A percentile compares a stretch with the other conserved stretches of the same genome.
phyloP scores from a whole-genome alignment of 1,140 invertebrate genomes.

The Formica exsecta region DNA sequence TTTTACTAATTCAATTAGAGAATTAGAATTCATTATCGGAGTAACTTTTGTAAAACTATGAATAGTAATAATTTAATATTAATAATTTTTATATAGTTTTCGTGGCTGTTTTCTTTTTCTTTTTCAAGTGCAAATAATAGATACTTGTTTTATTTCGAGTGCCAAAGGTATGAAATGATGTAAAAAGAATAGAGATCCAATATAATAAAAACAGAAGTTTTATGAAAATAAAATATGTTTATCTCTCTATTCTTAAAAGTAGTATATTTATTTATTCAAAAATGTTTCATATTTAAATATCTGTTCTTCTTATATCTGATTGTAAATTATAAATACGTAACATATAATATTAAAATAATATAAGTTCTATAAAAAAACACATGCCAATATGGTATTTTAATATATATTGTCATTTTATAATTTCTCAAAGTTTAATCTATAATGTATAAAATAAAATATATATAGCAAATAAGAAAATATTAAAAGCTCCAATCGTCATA shows the following conservation, averaged over 20 bases:
- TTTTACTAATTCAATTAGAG: neutral
- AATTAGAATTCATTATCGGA: neutral
- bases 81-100: no score
- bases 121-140: neutral
- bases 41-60: neutral
- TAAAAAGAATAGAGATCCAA: neutral
- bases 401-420: constrained; percentile 33
- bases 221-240: neutral
- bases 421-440: constrained; percentile 30
- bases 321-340: neutral
- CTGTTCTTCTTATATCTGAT: neutral
- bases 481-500: constrained; percentile 44
- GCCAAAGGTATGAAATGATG: neutral
- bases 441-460: constrained; percentile 22
- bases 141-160: neutral
- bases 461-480: neutral
- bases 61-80: no score
- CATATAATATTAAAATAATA: neutral
- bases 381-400: neutral
- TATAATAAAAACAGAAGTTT: neutral
- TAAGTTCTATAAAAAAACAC: neutral
- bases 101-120: no score
- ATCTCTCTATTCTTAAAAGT: neutral
- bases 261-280: neutral
- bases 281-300: constrained; percentile 7